Evolutionary conservation across 2,113 vertebrate species (phyloP).

Genomic region (Tapirus terrestris): DNA sequence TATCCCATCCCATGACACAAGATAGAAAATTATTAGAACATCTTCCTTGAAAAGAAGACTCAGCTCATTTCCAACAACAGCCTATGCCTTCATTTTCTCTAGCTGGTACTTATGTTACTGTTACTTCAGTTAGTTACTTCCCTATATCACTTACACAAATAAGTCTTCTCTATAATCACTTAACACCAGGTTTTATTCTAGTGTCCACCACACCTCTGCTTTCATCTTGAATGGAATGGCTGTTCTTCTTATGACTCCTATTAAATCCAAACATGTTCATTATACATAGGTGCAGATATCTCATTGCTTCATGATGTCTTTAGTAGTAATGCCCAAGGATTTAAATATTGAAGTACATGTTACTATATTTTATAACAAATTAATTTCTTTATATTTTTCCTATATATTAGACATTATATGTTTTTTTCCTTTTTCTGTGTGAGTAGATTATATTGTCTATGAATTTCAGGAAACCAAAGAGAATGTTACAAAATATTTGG

Average conservation of each 20-base stretch:
- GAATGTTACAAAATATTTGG: constrained; percentile 4
- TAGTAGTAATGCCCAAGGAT: neutral
- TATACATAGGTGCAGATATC: neutral
- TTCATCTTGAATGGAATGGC: neutral
- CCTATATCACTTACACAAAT: neutral
- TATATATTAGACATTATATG: neutral
- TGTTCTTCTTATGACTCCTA: constrained; percentile 15
- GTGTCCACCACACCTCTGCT: neutral
- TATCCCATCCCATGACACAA: neutral
- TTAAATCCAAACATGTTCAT: neutral
- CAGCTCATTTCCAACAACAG: neutral
- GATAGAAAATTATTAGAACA: neutral
- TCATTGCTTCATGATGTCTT: neutral
- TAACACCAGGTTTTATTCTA: constrained; percentile 20
- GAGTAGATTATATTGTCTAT: neutral
- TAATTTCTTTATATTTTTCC: neutral
- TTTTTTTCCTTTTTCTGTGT: neutral
- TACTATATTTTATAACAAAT: constrained; percentile 20
- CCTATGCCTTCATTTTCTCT: neutral
- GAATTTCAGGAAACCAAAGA: neutral
- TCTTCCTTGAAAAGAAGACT: neutral
- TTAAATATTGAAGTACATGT: neutral
- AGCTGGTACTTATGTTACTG: neutral
- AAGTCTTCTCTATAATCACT: neutral
- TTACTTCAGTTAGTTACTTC: constrained; percentile 5